Evolutionary conservation across 2,888 invertebrate genomes (phyloP), one percentile per base, ranked within the genome.

Genomic region (Drosophila infuscata): DNA sequence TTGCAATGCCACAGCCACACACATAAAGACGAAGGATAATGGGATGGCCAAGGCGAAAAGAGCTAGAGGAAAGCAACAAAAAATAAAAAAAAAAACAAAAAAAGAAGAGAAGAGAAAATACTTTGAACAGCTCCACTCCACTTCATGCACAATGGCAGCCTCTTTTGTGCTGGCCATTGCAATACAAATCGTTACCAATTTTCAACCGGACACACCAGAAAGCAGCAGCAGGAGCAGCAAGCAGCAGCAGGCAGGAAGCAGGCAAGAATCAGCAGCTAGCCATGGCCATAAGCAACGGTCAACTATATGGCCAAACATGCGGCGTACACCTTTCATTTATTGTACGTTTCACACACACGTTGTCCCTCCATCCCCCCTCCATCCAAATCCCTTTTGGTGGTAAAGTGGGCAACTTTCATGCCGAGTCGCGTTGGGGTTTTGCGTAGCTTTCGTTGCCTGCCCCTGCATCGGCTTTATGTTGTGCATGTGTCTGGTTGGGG

Each of bases 181-280:
- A 83, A 86, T 80, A 90, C 87, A 90, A 89, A 88, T 88, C 89
- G 89, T 76, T 90, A 85, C 90, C 91, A 89, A 90, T 90, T 88
- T 90, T 82, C 89, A 90, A 74, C 71, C 79, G 86, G 83, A 79
- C 72, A 80, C 68, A 68, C 48, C 60, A 51, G 63, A 41, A 67
- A 70, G 72, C 63, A 70, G 76, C 30, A 71, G 65, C 46, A 46
- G 25, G 2, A 46, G 20, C 63, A 51, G 62, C 38, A 66, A 60
- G 71, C 62, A 71, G 25, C 20, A 25, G 76, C 33, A 70, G 58
- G 57, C 69, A 67, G 67, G 61, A 70, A 58, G 58, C 29, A 30
- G 7, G 12, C n/a, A 29, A 17, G 54, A 68, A 61, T 51, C 70
- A 66, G 64, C 63, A 70, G 51, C 60, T 56, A 33, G 63, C 61